phyloP scores from a whole-genome alignment of 2,797 vertebrate genomes.

The Nyctibius grandis region DNA sequence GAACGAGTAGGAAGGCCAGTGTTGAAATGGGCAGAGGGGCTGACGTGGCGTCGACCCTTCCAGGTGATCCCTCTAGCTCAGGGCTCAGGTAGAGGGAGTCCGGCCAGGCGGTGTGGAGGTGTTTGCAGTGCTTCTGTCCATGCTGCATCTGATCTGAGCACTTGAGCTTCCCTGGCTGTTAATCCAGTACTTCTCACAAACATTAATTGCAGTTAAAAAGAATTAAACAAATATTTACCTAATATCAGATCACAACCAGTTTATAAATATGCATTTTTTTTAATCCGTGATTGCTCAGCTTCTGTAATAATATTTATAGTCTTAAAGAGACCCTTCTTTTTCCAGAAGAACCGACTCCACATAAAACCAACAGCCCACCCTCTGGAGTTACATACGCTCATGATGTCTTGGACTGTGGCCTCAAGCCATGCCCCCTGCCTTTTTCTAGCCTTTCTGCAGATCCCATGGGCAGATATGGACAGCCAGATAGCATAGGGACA shows the following conservation, averaged over 20 bases:
- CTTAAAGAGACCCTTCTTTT: slow-evolving; percentile 84
- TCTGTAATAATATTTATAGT: slow-evolving; percentile 72
- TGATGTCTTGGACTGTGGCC: slow-evolving; percentile 84
- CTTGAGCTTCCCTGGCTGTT: slow-evolving; percentile 51
- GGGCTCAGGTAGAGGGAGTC: not conserved
- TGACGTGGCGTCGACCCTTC: not conserved
- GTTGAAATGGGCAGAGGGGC: not conserved
- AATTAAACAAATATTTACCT: slow-evolving; percentile 1
- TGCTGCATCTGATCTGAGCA: not conserved
- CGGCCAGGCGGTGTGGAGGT: not conserved
- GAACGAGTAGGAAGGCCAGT: not conserved
- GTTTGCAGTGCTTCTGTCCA: not conserved
- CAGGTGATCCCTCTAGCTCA: not conserved
- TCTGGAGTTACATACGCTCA: slow-evolving; percentile 84
- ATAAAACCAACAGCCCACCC: slow-evolving; percentile 86
- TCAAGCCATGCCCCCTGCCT: slow-evolving; percentile 84
- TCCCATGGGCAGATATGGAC: slow-evolving; percentile 82
- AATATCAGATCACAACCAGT: slow-evolving; percentile 21
- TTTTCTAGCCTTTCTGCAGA: slow-evolving; percentile 78
- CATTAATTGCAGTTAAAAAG: not conserved
- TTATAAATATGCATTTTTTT: slow-evolving; percentile 60
- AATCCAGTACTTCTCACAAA: slow-evolving; percentile 10
- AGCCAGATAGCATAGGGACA: slow-evolving; percentile 84
- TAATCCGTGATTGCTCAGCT: slow-evolving; percentile 67
- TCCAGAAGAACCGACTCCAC: slow-evolving; percentile 93